Conservation (phyloP, 2,113 vertebrate genomes). For the Sinocyclocheilus anophthalmus region DNA sequence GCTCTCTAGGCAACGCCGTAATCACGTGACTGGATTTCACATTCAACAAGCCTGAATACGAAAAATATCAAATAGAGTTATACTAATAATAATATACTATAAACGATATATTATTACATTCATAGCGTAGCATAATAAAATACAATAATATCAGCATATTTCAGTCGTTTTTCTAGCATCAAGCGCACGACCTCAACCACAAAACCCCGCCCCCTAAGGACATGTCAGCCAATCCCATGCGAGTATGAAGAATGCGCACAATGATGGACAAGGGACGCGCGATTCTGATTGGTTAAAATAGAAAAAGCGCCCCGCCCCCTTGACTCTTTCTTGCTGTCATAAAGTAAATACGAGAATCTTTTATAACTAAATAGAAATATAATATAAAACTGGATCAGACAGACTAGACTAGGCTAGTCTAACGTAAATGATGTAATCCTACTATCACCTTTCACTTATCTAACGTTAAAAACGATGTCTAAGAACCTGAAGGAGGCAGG, state of each 20-base stretch:
- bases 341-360: too few relatives aligned
- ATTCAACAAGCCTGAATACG: neutral
- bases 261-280: neutral
- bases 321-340: neutral
- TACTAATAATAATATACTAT: neutral
- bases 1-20: neutral
- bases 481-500: neutral
- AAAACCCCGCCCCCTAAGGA: neutral
- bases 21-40: neutral
- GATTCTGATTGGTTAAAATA: neutral
- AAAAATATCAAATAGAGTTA: neutral
- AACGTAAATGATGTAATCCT: too few relatives aligned
- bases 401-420: too few relatives aligned
- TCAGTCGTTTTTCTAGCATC: too few relatives aligned
- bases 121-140: neutral
- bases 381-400: too few relatives aligned
- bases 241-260: neutral
- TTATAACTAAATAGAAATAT: neutral
- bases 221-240: neutral
- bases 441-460: too few relatives aligned
- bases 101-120: too few relatives aligned
- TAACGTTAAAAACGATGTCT: too few relatives aligned
- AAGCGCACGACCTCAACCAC: too few relatives aligned
- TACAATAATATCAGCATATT: neutral
- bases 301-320: neutral